Evolutionary conservation across 1,140 invertebrate species (phyloP).

Genomic region (Campoletis sonorensis): DNA sequence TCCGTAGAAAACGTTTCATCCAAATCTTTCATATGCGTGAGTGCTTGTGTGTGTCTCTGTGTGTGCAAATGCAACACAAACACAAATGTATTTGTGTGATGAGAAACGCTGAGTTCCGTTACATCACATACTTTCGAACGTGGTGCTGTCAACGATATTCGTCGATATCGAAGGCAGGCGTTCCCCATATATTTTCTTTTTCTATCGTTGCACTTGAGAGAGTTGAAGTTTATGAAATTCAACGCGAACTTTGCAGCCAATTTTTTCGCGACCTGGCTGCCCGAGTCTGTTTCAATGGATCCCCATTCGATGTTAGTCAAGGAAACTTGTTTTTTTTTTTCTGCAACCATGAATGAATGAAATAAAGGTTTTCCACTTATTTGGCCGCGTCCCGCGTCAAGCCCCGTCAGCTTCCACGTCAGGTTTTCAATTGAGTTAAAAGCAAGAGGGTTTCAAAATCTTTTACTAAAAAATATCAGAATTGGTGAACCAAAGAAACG

Average conservation of each 20-base stretch:
- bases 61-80: no score
- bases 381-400: background rate
- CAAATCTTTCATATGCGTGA: background rate
- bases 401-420: no score
- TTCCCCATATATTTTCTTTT: slow-evolving; percentile 4
- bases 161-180: background rate
- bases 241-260: background rate
- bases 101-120: background rate
- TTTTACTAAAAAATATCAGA: background rate
- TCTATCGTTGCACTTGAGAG: background rate
- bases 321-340: background rate
- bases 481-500: background rate
- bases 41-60: background rate
- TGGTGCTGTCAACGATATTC: slow-evolving; percentile 16
- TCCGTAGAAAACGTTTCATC: background rate
- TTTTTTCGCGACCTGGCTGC: background rate
- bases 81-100: no score
- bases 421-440: background rate
- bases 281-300: background rate
- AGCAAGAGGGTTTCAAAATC: background rate
- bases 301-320: background rate
- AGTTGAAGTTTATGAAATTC: background rate
- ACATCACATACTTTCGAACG: background rate
- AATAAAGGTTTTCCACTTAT: background rate
- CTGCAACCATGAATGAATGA: background rate